Percentiles rank a stretch among this genome's conserved stretches.
Conservation (phyloP, 2,888 invertebrate species). For the Amphipoea lucens region DNA sequence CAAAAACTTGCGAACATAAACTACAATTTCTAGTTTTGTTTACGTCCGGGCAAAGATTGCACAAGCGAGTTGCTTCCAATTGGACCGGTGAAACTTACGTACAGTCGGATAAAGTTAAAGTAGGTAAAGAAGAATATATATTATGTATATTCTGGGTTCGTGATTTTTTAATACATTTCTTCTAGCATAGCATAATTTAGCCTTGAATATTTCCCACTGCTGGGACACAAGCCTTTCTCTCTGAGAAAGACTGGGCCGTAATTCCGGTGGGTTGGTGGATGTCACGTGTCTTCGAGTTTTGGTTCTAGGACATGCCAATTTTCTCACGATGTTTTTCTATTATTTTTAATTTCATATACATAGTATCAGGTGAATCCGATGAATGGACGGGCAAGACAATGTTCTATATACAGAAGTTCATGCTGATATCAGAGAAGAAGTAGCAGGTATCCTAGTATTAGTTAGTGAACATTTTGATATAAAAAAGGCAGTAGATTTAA, state of each 20-base stretch:
- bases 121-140: not conserved
- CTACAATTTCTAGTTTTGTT: slow-evolving; percentile 64
- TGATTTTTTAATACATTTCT: not conserved
- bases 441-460: not conserved
- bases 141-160: not conserved
- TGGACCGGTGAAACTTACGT: slow-evolving; percentile 53
- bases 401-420: not conserved
- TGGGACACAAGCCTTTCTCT: not conserved
- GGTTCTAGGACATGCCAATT: not conserved
- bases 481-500: not conserved
- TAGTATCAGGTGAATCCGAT: not conserved
- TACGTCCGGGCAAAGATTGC: slow-evolving; percentile 60
- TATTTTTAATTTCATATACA: too few species aligned
- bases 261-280: not conserved
- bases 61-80: slow-evolving; percentile 63
- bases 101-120: slow-evolving; percentile 7
- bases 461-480: too few species aligned
- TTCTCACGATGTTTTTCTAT: too few species aligned
- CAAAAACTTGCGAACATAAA: slow-evolving; percentile 60
- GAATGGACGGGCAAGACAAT: not conserved
- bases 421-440: not conserved
- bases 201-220: too few species aligned
- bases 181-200: not conserved
- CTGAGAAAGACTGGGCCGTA: too few species aligned
- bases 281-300: not conserved